These are phyloP conservation scores for Panthera uncia DNA, from an alignment of 2,113 vertebrate genomes.

Conservation along the genomic window DNA sequence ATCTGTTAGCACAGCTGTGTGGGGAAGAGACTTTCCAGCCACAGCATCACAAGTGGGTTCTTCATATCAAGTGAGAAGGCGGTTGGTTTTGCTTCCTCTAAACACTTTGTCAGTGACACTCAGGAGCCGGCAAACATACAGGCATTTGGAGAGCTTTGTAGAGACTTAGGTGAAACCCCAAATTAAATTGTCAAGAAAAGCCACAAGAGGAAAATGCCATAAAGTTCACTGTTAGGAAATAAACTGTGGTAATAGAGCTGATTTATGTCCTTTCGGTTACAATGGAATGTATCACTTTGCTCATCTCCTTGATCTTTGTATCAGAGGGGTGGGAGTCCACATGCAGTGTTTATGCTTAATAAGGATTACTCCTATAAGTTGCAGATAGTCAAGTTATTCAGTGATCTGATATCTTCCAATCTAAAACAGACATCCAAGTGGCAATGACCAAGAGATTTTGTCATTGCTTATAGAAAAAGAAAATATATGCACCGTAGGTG, in stretches of 20 bases:
- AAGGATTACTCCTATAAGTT: background rate
- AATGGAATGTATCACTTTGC: background rate
- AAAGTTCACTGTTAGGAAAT: background rate
- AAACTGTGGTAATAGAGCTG: background rate
- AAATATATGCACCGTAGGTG: background rate
- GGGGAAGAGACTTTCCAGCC: constrained; percentile 51
- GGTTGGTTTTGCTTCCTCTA: constrained; percentile 48
- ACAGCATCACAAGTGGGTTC: background rate
- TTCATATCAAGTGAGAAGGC: constrained; percentile 57
- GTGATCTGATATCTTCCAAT: background rate
- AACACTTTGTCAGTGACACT: constrained; percentile 33
- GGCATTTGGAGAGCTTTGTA: background rate
- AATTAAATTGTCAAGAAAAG: constrained; percentile 42
- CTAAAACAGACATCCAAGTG: background rate
- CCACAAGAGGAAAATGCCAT: background rate
- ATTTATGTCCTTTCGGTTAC: background rate
- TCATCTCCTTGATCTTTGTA: background rate
- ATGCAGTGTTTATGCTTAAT: background rate
- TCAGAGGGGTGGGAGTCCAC: background rate
- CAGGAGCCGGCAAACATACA: constrained; percentile 50
- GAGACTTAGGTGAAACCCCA: constrained; percentile 19
- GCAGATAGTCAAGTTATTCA: background rate
- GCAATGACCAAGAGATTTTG: background rate
- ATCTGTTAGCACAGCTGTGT: constrained; percentile 74
- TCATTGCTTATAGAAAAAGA: background rate